phyloP scores from a whole-genome alignment of 2,797 vertebrate species.

The Oophaga sylvatica region DNA sequence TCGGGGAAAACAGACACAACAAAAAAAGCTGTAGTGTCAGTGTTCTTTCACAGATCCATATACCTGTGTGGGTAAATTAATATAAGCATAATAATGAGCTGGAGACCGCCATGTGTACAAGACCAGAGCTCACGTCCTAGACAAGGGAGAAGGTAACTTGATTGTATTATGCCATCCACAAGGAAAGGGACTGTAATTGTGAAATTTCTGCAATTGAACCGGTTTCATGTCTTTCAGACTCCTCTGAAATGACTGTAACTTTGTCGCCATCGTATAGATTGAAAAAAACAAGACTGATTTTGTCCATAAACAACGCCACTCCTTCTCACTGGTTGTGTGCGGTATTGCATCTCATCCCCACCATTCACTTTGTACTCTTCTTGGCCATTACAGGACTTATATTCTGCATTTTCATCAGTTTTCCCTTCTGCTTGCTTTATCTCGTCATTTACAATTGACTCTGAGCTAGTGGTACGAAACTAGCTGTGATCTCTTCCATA shows the following conservation, averaged over 20 bases:
- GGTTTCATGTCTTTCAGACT: not conserved
- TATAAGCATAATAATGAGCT: not conserved
- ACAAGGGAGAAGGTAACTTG: conserved; percentile 18
- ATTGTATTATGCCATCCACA: conserved; percentile 22
- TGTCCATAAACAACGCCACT: not conserved
- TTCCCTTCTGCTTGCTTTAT: too few species aligned
- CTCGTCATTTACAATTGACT: too few species aligned
- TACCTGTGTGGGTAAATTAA: too few species aligned
- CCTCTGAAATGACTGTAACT: not conserved
- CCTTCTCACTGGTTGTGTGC: not conserved
- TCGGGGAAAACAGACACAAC: too few species aligned
- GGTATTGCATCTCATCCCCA: not conserved
- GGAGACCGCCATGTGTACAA: not conserved
- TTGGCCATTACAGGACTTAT: too few species aligned
- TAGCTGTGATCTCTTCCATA: too few species aligned
- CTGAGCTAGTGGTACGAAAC: too few species aligned
- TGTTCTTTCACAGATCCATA: too few species aligned
- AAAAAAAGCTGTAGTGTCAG: too few species aligned
- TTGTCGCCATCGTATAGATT: not conserved
- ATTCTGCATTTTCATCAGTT: too few species aligned
- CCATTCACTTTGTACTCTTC: not conserved
- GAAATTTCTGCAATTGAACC: conserved; percentile 15
- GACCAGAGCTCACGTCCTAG: conserved; percentile 1
- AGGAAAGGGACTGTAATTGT: conserved; percentile 41
- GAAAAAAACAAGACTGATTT: not conserved